These are phyloP conservation scores for Stichodactyla helianthus DNA, from an alignment of 64 coral and sea anemone species.

Conservation along the genomic window DNA sequence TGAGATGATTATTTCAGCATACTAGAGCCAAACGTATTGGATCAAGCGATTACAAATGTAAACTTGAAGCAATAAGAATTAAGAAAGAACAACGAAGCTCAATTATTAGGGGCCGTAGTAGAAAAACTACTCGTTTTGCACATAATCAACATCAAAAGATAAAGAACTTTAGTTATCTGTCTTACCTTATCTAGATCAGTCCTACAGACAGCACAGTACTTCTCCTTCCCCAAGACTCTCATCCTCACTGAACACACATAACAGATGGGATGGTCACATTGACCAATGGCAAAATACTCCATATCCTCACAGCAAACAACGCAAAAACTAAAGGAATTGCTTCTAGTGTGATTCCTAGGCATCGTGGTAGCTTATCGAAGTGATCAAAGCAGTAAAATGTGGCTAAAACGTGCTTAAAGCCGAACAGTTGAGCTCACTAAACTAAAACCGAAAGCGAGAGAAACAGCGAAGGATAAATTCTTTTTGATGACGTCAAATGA, in stretches of 20 bases:
- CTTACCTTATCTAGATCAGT: conserved; percentile 65
- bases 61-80: no score
- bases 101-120: neutral
- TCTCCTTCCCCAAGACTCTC: conserved; percentile 86
- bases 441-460: neutral
- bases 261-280: conserved; percentile 86
- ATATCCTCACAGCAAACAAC: conserved; percentile 96
- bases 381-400: neutral
- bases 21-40: no score
- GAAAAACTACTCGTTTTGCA: neutral
- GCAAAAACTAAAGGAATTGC: conserved; percentile 61
- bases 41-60: no score
- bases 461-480: neutral
- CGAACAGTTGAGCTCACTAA: neutral
- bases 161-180: neutral
- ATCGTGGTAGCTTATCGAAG: neutral
- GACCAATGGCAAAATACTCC: conserved; percentile 74
- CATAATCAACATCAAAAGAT: neutral
- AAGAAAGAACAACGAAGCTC: no score
- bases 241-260: conserved; percentile 83
- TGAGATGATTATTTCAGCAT: no score
- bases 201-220: conserved; percentile 85
- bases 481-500: neutral
- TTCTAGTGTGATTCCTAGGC: conserved; percentile 41
- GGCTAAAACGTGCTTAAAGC: neutral